phyloP scores from a whole-genome alignment of 2,888 invertebrate species.

The Tetanocera ferruginea region DNA sequence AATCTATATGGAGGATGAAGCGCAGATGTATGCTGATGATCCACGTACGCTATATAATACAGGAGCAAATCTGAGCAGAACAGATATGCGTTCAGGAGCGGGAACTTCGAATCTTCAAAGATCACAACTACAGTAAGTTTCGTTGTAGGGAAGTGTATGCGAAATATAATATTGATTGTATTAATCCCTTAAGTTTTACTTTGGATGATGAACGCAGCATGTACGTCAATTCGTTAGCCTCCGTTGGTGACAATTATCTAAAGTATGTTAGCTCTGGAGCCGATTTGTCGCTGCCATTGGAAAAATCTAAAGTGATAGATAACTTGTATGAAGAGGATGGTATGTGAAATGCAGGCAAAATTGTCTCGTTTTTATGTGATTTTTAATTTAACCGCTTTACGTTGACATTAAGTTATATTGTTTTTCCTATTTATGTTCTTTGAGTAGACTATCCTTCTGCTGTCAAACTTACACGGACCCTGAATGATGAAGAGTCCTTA shows the following conservation, averaged over 20 bases:
- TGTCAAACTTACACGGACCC: neutral
- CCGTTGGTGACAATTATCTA: conserved; percentile 54
- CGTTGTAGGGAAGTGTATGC: conserved; percentile 30
- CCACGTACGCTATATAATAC: neutral
- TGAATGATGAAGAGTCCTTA: conserved; percentile 5
- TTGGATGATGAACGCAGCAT: conserved; percentile 55
- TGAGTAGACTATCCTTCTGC: neutral
- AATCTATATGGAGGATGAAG: neutral
- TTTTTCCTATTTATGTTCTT: neutral
- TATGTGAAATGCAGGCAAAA: conserved; percentile 44
- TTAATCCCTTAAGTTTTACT: conserved; percentile 43
- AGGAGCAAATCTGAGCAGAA: neutral
- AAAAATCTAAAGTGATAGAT: conserved; percentile 62
- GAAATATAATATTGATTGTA: conserved; percentile 11
- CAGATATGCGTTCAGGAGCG: neutral
- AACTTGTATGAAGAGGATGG: conserved; percentile 68
- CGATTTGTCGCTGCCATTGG: conserved; percentile 65
- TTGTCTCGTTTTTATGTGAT: neutral
- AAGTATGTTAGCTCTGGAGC: conserved; percentile 65
- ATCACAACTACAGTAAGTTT: conserved; percentile 47
- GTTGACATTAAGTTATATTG: neutral
- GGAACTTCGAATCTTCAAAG: conserved; percentile 33
- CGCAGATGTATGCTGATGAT: neutral
- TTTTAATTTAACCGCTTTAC: neutral
- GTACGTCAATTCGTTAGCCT: conserved; percentile 58